These are phyloP conservation scores for Cantharis rufa DNA, from an alignment of 2,888 invertebrate genomes.

Conservation along the genomic window DNA sequence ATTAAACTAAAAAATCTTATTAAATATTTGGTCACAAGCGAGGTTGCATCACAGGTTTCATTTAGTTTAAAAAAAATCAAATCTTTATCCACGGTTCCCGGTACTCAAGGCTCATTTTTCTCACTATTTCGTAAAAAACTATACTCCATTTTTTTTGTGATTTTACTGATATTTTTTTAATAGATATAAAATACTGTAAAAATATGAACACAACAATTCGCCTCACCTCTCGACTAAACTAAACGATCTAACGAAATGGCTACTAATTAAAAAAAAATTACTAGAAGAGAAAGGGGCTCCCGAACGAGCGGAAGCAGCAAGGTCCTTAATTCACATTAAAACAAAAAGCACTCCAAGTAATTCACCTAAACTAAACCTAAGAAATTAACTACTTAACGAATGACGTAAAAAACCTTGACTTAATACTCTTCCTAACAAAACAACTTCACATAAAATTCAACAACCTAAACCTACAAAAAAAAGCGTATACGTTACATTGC, in stretches of 20 bases:
- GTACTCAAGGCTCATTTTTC: slow-evolving; percentile 31
- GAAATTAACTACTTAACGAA: background rate
- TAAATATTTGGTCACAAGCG: slow-evolving; percentile 52
- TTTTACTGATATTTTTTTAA: slow-evolving; percentile 44
- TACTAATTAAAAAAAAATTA: background rate
- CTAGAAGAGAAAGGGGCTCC: slow-evolving; percentile 9
- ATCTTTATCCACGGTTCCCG: background rate
- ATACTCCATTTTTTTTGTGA: slow-evolving; percentile 35
- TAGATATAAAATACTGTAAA: slow-evolving; percentile 58
- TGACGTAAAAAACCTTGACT: background rate
- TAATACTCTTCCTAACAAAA: background rate
- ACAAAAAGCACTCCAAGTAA: background rate
- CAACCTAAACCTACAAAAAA: slow-evolving; percentile 6
- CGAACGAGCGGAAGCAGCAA: background rate
- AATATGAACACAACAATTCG: slow-evolving; percentile 58
- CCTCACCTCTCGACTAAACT: slow-evolving; percentile 40
- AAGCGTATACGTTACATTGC: slow-evolving; percentile 28
- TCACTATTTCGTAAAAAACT: slow-evolving; percentile 33
- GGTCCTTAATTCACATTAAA: background rate
- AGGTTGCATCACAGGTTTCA: slow-evolving; percentile 53
- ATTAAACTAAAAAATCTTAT: slow-evolving; percentile 29
- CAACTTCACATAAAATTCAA: background rate
- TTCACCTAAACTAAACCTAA: background rate
- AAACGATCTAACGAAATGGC: background rate
- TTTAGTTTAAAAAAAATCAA: slow-evolving; percentile 7